Evolutionary conservation across 2,888 invertebrate species (phyloP).

Genomic region (Drosophila phalerata): DNA sequence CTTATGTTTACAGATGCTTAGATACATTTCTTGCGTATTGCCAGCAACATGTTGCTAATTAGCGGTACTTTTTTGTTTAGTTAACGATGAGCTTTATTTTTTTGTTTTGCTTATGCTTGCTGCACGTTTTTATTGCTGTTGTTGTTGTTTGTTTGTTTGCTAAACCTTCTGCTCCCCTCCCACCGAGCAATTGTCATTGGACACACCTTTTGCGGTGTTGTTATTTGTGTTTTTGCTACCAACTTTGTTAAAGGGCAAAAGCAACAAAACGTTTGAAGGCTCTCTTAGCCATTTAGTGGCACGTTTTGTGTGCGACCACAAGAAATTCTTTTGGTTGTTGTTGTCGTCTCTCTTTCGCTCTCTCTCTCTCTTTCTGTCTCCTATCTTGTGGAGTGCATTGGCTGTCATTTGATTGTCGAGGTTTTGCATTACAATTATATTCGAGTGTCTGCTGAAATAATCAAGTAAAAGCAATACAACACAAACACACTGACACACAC

Average conservation of each 20-base stretch:
- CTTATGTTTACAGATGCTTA: background rate
- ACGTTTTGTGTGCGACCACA: conserved; percentile 74
- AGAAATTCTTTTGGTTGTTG: conserved; percentile 74
- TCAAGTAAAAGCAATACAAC: conserved; percentile 58
- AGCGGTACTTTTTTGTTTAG: conserved; percentile 22
- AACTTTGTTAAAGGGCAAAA: conserved; percentile 61
- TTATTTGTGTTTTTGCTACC: conserved; percentile 66
- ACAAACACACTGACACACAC: conserved; percentile 7
- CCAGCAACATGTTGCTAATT: conserved; percentile 48
- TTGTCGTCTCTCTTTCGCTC: background rate
- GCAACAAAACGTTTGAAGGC: conserved; percentile 21
- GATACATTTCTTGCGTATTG: conserved; percentile 30
- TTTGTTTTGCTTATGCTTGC: conserved; percentile 27
- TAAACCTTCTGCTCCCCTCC: background rate
- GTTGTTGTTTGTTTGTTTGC: conserved; percentile 9
- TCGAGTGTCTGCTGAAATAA: conserved; percentile 58
- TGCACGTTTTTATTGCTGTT: conserved; percentile 30
- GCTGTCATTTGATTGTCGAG: conserved; percentile 79
- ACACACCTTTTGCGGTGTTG: conserved; percentile 62
- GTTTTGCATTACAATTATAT: conserved; percentile 83
- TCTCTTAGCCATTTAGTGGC: conserved; percentile 68
- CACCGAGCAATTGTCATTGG: conserved; percentile 48
- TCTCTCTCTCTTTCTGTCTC: background rate
- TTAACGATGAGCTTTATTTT: conserved; percentile 40
- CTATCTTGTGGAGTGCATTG: conserved; percentile 43